Evolutionary conservation across 2,113 vertebrate species (phyloP).

Genomic region (Podiceps cristatus): DNA sequence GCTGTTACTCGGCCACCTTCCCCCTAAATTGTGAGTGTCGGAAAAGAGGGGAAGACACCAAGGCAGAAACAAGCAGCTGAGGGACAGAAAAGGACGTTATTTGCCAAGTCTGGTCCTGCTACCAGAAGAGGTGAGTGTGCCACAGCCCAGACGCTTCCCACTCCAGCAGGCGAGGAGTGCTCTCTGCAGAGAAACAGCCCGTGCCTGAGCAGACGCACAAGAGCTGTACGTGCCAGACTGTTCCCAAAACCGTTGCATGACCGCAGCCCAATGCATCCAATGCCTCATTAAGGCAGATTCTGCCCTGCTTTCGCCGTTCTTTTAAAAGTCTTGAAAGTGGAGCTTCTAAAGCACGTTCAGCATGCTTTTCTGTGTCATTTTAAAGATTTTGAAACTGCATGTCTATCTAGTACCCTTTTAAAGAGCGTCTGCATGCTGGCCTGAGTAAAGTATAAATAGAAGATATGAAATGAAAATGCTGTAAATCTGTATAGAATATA

Average conservation of each 20-base stretch:
- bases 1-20: not conserved
- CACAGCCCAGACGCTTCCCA: not conserved
- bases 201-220: not conserved
- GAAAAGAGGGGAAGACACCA: not conserved
- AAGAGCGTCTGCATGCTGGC: not conserved
- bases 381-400: not conserved
- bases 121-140: accelerated
- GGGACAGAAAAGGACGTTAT: not conserved
- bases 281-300: not conserved
- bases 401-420: not conserved
- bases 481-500: not conserved
- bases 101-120: not conserved
- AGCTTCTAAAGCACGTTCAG: not conserved
- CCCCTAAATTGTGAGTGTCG: not conserved
- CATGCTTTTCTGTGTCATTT: not conserved
- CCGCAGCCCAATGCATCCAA: too few species aligned
- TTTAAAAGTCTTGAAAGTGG: not conserved
- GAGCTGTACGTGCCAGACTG: too few species aligned
- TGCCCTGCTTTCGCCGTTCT: not conserved
- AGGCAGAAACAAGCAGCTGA: not conserved
- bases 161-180: accelerated
- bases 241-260: not conserved
- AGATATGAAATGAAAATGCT: not conserved
- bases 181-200: not conserved
- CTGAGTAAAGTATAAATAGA: too few species aligned